A percentile compares a stretch with the other conserved stretches of the same genome.
These are phyloP conservation scores for Bombus pyrosoma DNA, from an alignment of 1,140 invertebrate species.

Conservation along the genomic window DNA sequence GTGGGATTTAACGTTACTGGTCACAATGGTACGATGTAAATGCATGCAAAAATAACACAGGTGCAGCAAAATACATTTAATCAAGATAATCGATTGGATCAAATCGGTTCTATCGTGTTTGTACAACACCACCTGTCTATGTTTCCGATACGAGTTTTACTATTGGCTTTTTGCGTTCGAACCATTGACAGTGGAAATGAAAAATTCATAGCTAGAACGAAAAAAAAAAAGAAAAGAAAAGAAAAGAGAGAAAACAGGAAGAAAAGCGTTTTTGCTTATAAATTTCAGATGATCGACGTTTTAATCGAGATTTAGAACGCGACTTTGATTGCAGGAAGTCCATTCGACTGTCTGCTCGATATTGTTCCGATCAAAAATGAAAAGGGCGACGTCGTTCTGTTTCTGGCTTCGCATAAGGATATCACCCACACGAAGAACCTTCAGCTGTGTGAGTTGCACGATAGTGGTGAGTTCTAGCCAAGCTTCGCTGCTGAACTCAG, in stretches of 20 bases:
- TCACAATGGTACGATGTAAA: background rate
- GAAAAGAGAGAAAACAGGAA: background rate
- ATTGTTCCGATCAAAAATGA: constrained; percentile 99
- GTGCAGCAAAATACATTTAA: constrained; percentile 18
- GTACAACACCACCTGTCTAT: background rate
- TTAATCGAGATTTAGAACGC: background rate
- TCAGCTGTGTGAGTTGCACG: constrained; percentile 89
- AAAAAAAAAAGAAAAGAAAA: background rate
- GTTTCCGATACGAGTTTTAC: background rate
- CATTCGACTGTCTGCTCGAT: constrained; percentile 98
- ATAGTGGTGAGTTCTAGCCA: constrained; percentile 88
- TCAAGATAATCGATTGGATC: constrained; percentile 32
- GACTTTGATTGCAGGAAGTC: constrained; percentile 86
- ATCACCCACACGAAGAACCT: constrained; percentile 95
- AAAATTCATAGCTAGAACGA: background rate
- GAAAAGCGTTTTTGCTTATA: background rate
- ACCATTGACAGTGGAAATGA: background rate
- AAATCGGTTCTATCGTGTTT: background rate
- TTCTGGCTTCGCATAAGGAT: constrained; percentile 98
- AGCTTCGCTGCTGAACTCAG: constrained; percentile 70
- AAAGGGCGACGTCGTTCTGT: constrained; percentile 97
- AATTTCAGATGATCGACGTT: background rate
- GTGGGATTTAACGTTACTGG: background rate
- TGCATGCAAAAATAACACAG: background rate
- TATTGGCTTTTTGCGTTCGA: background rate